Conservation (phyloP, 1,140 invertebrate genomes). For the Chironomus striatipennis region DNA sequence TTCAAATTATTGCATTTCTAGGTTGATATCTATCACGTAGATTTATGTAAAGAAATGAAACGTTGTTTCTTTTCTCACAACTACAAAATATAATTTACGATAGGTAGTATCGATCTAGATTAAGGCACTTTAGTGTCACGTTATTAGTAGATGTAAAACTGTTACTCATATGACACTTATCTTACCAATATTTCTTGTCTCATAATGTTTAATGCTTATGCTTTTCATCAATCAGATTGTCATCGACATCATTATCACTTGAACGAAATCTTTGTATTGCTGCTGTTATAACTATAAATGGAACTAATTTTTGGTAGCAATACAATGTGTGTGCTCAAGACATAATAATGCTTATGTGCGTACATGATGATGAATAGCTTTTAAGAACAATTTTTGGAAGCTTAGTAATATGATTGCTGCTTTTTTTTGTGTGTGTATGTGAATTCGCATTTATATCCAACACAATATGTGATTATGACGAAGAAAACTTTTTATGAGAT, state of each 20-base stretch:
- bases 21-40: too few relatives aligned
- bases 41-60: too few relatives aligned
- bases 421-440: not conserved
- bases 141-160: conserved; percentile 15
- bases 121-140: conserved; percentile 6
- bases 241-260: conserved; percentile 6
- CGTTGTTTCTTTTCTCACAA: too few relatives aligned
- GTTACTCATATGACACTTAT: conserved; percentile 1
- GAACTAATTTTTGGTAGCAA: not conserved
- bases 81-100: too few relatives aligned
- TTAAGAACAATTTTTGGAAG: not conserved
- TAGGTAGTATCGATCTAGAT: not conserved
- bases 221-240: conserved; percentile 5
- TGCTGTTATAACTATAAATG: not conserved
- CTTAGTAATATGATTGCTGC: not conserved
- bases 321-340: not conserved
- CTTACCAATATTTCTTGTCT: not conserved
- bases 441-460: too few relatives aligned
- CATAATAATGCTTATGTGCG: not conserved
- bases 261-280: not conserved
- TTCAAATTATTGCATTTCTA: too few relatives aligned
- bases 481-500: too few relatives aligned
- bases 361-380: not conserved
- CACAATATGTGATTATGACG: too few relatives aligned
- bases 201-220: not conserved